Evolutionary conservation across 2,888 invertebrate genomes (phyloP).

Genomic region (Parnassius smintheus): DNA sequence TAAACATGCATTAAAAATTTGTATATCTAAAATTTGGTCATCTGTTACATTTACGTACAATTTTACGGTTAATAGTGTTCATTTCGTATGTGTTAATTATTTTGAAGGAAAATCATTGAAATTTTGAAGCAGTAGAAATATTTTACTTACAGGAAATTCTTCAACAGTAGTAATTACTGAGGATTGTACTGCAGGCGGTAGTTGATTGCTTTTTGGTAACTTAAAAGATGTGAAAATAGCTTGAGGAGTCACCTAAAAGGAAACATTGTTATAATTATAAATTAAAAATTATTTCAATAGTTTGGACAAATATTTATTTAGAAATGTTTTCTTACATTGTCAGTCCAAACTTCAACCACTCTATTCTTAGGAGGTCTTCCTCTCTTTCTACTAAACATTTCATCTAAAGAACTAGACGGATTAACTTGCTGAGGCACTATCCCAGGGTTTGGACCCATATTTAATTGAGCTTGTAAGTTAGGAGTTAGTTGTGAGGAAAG

Average conservation of each 20-base stretch:
- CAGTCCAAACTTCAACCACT: constrained; percentile 94
- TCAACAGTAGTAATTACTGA: constrained; percentile 69
- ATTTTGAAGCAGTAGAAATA: constrained; percentile 6
- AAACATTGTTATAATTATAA: neutral
- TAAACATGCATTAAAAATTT: neutral
- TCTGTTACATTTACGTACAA: neutral
- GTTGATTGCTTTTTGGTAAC: constrained; percentile 86
- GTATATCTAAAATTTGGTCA: neutral
- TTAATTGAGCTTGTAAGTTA: constrained; percentile 70
- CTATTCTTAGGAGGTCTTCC: constrained; percentile 98
- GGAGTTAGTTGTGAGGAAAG: constrained; percentile 66
- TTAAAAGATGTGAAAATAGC: constrained; percentile 97
- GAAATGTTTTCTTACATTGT: constrained; percentile 81
- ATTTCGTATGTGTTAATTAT: neutral
- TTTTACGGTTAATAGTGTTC: neutral
- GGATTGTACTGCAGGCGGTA: constrained; percentile 63
- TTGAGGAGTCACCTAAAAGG: constrained; percentile 86
- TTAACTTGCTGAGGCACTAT: constrained; percentile 67
- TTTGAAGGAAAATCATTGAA: constrained; percentile 3
- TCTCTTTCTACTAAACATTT: constrained; percentile 94
- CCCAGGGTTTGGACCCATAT: constrained; percentile 61
- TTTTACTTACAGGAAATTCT: constrained; percentile 70
- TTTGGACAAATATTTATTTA: constrained; percentile 8
- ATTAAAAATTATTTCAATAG: constrained; percentile 22
- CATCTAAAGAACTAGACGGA: constrained; percentile 89